These are phyloP conservation scores for Phrynocephalus guinanensis DNA, from an alignment of 2,797 vertebrate genomes.

Conservation along the genomic window DNA sequence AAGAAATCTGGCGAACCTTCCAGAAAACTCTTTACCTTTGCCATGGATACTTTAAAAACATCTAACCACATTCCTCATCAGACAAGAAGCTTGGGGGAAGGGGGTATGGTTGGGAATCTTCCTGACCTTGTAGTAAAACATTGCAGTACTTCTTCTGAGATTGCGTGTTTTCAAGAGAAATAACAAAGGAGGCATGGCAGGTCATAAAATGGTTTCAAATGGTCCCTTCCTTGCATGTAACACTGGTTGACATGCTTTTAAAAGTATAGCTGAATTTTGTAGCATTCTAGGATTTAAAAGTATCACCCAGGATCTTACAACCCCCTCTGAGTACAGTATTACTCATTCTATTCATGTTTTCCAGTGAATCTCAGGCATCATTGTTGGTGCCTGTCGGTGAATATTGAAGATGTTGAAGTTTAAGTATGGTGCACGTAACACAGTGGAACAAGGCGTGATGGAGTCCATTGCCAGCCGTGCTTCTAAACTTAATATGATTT, in stretches of 20 bases:
- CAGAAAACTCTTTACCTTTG: background rate
- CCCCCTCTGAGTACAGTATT: background rate
- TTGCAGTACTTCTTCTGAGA: no score
- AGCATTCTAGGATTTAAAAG: background rate
- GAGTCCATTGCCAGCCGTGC: constrained; percentile 88
- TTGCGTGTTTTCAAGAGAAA: no score
- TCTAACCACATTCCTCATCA: background rate
- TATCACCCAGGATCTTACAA: background rate
- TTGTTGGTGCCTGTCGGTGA: background rate
- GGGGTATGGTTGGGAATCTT: background rate
- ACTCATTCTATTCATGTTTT: background rate
- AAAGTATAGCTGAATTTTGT: background rate
- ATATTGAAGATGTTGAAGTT: constrained; percentile 90
- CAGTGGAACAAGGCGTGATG: constrained; percentile 63
- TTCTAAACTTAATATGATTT: constrained; percentile 88
- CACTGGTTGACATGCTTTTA: background rate
- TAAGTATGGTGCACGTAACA: constrained; percentile 85
- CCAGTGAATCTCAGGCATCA: background rate
- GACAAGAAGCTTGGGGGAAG: background rate
- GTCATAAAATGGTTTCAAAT: background rate
- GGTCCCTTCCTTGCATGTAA: background rate
- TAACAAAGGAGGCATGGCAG: background rate
- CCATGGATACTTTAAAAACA: background rate
- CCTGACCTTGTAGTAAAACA: background rate
- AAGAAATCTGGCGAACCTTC: background rate